A percentile compares a stretch with the other conserved stretches of the same genome.
Conservation (phyloP, 2,113 vertebrate species). For the Percina caprodes region DNA sequence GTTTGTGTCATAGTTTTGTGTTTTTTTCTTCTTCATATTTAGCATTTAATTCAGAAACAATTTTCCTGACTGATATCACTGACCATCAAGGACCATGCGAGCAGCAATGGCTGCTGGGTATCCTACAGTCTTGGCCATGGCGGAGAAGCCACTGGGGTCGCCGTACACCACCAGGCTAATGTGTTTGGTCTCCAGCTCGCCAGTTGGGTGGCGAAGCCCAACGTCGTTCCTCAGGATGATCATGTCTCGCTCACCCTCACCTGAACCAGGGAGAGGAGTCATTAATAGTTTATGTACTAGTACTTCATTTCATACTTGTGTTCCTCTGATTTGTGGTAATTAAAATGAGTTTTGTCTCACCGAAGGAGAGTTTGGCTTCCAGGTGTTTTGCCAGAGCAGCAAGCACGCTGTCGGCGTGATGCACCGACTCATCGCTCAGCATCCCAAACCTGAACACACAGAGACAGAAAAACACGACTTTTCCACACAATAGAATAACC, state of each 20-base stretch:
- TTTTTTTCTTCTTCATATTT: not conserved
- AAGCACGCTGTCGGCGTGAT: conserved; percentile 88
- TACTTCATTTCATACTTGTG: not conserved
- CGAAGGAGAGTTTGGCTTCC: conserved; percentile 90
- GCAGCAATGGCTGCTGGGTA: conserved; percentile 93
- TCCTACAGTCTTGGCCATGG: conserved; percentile 98
- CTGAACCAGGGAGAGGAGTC: conserved; percentile 69
- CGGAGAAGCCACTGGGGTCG: conserved; percentile 90
- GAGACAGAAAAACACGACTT: conserved; percentile 8
- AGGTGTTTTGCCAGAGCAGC: conserved; percentile 92
- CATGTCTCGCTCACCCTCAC: conserved; percentile 91
- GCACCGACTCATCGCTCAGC: conserved; percentile 89
- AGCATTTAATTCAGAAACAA: too few relatives aligned
- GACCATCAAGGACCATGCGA: conserved; percentile 95
- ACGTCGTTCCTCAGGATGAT: conserved; percentile 93
- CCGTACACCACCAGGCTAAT: conserved; percentile 94
- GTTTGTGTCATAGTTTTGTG: not conserved
- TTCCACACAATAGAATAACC: conserved; percentile 39
- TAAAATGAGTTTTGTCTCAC: conserved; percentile 78
- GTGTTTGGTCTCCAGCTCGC: conserved; percentile 93
- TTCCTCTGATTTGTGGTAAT: not conserved
- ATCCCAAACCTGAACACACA: conserved; percentile 89
- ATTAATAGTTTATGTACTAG: not conserved
- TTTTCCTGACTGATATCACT: conserved; percentile 62
- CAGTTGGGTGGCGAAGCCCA: conserved; percentile 92